These are phyloP conservation scores for Tragulus kanchil DNA, from an alignment of 2,113 vertebrate genomes.

Conservation along the genomic window DNA sequence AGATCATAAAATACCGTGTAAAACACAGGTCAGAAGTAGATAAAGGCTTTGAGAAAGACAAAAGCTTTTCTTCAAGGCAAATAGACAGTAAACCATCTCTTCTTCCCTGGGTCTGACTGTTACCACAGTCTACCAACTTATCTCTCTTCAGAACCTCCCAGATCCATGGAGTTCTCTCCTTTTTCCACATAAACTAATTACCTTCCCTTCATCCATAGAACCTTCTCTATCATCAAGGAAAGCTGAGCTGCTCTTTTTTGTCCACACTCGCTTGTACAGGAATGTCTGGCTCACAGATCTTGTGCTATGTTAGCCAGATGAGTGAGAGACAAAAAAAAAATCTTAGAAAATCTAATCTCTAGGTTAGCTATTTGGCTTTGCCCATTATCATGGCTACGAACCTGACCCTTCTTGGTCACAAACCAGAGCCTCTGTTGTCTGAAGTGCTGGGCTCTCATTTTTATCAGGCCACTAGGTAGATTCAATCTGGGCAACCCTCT, in stretches of 20 bases:
- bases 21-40: not conserved
- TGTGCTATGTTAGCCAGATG: not conserved
- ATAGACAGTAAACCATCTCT: not conserved
- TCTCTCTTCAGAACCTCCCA: not conserved
- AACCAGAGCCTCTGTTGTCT: not conserved
- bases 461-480: not conserved
- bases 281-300: not conserved
- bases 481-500: not conserved
- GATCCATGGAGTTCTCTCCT: not conserved
- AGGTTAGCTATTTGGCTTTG: not conserved
- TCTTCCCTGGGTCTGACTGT: not conserved
- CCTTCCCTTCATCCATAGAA: not conserved
- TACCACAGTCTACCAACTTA: not conserved
- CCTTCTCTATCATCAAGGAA: not conserved
- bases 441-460: not conserved
- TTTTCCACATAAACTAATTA: not conserved
- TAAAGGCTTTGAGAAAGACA: not conserved
- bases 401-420: not conserved
- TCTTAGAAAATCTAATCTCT: not conserved
- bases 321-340: not conserved
- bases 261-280: not conserved
- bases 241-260: not conserved
- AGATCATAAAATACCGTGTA: not conserved
- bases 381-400: not conserved
- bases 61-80: conserved; percentile 4